Evolutionary conservation across 2,888 invertebrate genomes (phyloP), one percentile per base, ranked within the genome.

Genomic region (Callosobruchus maculatus): DNA sequence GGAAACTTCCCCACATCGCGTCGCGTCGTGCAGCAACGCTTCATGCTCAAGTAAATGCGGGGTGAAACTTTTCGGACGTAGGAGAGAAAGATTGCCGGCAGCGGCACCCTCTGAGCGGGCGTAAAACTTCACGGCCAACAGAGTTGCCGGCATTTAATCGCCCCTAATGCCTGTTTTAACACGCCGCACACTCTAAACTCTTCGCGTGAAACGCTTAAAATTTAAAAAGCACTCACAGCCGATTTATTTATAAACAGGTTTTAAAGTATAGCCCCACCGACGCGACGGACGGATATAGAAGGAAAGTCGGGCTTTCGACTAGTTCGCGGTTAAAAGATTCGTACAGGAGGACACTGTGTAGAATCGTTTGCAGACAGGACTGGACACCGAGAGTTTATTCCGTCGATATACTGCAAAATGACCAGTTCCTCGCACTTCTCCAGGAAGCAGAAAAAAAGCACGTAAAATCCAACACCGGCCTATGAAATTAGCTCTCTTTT

Each of bases 191-290:
- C 74, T 75, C 68, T 20, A 72, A 77, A 76, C 71, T 77, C 74
- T 77, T 31, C 70, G 76, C 74, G 75, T 72, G 73, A 75, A 76
- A 71, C 73, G 73, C 74, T 76, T 74, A 71, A 74, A 75, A 76
- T 75, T 78, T 75, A 73, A 75, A 77, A 77, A 75, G 77, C 74
- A 74, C 77, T 77, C 75, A 73, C 73, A 22, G 70, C 72, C 70
- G 75, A 76, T 78, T 76, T 76, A 77, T 77, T 76, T 77, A 77
- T 77, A 77, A 76, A 75, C 73, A 71, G 76, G 73, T 74, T 70
- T n/a, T 67, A 74, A 75, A 70, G 75, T 73, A 70, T 70, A 73
- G 72, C 72, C 71, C 49, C 9, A 49, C 49, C 49, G 49, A 49
- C 13, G 13, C 9, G 30, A 9, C 30, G 3, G 30, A 30, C 30